Evolutionary conservation across 1,140 invertebrate species (phyloP), one percentile per base, ranked within the genome.

Genomic region (Heliconius himera): DNA sequence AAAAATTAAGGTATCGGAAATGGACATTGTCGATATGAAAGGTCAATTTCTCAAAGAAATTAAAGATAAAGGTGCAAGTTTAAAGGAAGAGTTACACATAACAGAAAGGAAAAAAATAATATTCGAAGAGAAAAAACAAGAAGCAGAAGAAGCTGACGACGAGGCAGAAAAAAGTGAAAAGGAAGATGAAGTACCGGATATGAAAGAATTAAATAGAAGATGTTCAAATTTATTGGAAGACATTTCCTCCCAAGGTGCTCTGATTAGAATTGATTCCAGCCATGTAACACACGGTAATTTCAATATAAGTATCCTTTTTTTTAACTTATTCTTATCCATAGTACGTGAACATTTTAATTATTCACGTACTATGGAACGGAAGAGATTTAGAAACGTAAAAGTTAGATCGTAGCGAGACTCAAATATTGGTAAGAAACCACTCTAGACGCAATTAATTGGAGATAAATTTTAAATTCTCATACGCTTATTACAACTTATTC

Each of bases 161-260:
- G 82, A 81, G 29, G 73, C 81, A 74, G 75, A 82, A 79, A 79
- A 80, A 77, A 77, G 83, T 77, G 70, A 83, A 83, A 70, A 82
- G 46, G 38, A 82, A 77, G 86, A 86, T 38, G 88, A 94, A 79
- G 87, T 91, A 20, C 91, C 93, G 13, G 93, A 95, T 80, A 95
- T 95, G 81, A 91, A 87, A 81, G 94, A 95, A 84, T 81, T 95
- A 33, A 95, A 95, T 81, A 89, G 94, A 88, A 89, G 94, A 80
- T 95, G 94, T 83, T 95, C 94, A 36, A 94, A 94, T 85, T 88
- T 95, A 74, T 81, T 95, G 36, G 94, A 95, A 84, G 94, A 94
- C 80, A 95, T 95, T 81, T 95, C 94, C 54, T 80, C 86, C 41
- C 93, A 94, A 82, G 94, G 93, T 56, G 92, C 94, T 51, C 83